These are phyloP conservation scores for Iselma pallidipennis DNA, from an alignment of 2,888 invertebrate genomes.

Conservation along the genomic window DNA sequence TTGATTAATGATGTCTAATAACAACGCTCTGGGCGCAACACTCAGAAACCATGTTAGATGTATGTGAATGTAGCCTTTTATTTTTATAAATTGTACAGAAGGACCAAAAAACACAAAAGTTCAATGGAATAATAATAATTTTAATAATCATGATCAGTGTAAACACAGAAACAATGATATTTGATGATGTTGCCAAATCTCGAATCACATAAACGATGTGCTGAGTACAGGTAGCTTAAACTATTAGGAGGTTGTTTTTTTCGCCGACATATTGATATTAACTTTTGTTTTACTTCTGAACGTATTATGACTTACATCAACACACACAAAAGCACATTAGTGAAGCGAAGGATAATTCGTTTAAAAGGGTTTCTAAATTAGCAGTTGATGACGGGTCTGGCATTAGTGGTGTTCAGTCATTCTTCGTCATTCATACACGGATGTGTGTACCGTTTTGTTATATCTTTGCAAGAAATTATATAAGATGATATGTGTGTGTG, in stretches of 20 bases:
- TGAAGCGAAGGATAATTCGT: constrained; percentile 55
- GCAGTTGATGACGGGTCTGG: constrained; percentile 56
- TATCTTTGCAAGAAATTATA: constrained; percentile 2
- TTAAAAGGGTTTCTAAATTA: constrained; percentile 57
- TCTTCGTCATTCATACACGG: constrained; percentile 51
- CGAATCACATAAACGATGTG: constrained; percentile 5
- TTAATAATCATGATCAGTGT: constrained; percentile 3
- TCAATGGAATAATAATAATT: background rate
- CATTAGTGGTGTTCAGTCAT: constrained; percentile 53
- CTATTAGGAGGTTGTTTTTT: constrained; percentile 32
- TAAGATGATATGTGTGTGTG: constrained; percentile 1
- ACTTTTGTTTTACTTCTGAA: constrained; percentile 35
- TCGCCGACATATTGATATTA: constrained; percentile 33
- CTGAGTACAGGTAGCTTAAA: constrained; percentile 28
- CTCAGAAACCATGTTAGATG: constrained; percentile 44
- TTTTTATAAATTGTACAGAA: constrained; percentile 10
- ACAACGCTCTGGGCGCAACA: constrained; percentile 44
- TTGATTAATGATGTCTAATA: constrained; percentile 59
- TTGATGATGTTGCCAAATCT: background rate
- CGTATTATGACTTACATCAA: constrained; percentile 47
- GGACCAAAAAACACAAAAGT: constrained; percentile 5
- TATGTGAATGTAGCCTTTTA: constrained; percentile 44
- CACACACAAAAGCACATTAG: constrained; percentile 52
- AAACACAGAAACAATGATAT: too few relatives aligned
- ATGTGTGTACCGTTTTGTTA: constrained; percentile 26